Conservation (phyloP, 2,888 invertebrate genomes). For the Baronia brevicornis region DNA sequence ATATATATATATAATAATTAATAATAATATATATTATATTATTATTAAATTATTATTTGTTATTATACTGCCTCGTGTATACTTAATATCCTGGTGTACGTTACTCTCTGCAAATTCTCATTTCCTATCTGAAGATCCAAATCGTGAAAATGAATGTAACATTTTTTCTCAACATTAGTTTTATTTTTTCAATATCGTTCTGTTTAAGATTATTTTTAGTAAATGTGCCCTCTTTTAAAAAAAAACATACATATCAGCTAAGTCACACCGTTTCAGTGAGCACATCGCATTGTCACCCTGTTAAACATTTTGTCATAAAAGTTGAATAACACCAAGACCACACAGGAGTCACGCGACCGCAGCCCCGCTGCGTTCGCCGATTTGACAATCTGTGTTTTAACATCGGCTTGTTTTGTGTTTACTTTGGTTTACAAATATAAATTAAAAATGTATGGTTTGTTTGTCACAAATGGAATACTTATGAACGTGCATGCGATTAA, state of each 20-base stretch:
- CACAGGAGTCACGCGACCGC: constrained; percentile 13
- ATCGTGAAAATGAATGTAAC: too few relatives aligned
- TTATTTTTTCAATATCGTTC: too few relatives aligned
- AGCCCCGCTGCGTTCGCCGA: constrained; percentile 8
- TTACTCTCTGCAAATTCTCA: too few relatives aligned
- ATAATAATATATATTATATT: too few relatives aligned
- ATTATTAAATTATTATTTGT: too few relatives aligned
- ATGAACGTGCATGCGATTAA: constrained; percentile 1
- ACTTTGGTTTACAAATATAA: constrained; percentile 10
- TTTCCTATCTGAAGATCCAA: too few relatives aligned
- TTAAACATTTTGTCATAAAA: constrained; percentile 9
- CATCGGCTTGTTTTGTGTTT: constrained; percentile 11
- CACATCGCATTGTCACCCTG: background rate
- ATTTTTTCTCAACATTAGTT: too few relatives aligned
- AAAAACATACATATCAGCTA: constrained; percentile 1
- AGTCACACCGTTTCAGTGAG: background rate
- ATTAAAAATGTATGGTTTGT: constrained; percentile 3
- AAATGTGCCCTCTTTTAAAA: too few relatives aligned
- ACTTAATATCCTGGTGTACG: too few relatives aligned
- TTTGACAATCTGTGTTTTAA: constrained; percentile 12
- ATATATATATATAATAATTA: too few relatives aligned
- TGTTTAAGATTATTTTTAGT: too few relatives aligned
- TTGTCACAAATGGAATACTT: background rate
- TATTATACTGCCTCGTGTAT: too few relatives aligned
- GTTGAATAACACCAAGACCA: constrained; percentile 10